Evolutionary conservation across 1,140 invertebrate species (phyloP), one percentile per base, ranked within the genome.

Genomic region (Lucilia cuprina): DNA sequence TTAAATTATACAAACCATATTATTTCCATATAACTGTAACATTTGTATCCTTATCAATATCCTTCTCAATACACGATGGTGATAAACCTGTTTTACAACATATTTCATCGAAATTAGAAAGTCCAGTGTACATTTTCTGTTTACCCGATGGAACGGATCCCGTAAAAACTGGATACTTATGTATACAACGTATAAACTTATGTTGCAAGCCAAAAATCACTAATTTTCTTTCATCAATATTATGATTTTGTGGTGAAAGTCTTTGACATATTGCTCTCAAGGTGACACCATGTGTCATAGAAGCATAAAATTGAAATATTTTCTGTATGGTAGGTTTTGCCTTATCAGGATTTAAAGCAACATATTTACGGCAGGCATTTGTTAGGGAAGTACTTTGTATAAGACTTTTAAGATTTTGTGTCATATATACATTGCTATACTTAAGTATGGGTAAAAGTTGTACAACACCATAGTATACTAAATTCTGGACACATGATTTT

Each of bases 391-490:
- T 87, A 89, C 97, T 94, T 83, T 94, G 93, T 30, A 94, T 94
- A 7, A 97, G 91, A 74, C 94, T 92, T 86, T 94, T 94, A 1
- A 98, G 93, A 87, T 95, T 94, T n/a, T 96, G 94, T 5, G 97
- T 98, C 80, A 96, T 95, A 91, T 99, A 99, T 85, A 98, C 95
- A 91, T 99, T 99, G 85, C 96, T 96, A 91, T 99, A 99, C 90
- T 97, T 97, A 87, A 99, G 96, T 86, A 99, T 95, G 10, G 97
- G 96, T 82, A 98, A 95, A 34, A 99, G 90, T 19, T 95, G 95
- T 85, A 93, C 93, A 21, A 94, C 93, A 34, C 93, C 93, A 85
- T 94, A 94, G 91, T 94, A 98, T 87, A 98, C 93, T 83, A 99
- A 93, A 93, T 99, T 99, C 91, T 98, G 97, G 70, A 99, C 94